Evolutionary conservation across 2,888 invertebrate genomes (phyloP).

Genomic region (Pseudococcus jackbeardsleyi): DNA sequence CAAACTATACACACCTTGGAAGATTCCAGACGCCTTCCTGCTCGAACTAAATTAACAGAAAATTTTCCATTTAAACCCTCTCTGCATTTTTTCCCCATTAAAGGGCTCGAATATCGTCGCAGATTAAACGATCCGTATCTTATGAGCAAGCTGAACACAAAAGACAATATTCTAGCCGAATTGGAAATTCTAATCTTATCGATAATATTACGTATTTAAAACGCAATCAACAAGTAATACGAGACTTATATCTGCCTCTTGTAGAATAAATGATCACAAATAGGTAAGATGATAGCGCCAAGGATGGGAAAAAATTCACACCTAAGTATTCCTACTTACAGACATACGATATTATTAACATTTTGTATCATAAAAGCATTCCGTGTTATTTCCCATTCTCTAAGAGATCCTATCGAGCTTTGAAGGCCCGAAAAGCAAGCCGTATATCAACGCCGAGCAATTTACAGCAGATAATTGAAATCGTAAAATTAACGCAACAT

Average conservation of each 20-base stretch:
- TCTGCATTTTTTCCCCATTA: background rate
- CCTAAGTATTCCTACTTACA: too few relatives aligned
- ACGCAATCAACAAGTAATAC: slow-evolving; percentile 17
- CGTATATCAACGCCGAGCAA: slow-evolving; percentile 13
- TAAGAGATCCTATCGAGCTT: too few relatives aligned
- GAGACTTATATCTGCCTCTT: background rate
- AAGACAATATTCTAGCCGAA: too few relatives aligned
- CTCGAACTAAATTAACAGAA: background rate
- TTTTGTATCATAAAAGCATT: too few relatives aligned
- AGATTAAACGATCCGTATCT: too few relatives aligned
- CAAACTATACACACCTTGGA: background rate
- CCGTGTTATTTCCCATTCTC: too few relatives aligned
- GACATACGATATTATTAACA: too few relatives aligned
- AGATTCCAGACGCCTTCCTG: background rate
- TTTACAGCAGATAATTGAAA: slow-evolving; percentile 32
- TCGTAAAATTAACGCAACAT: slow-evolving; percentile 15
- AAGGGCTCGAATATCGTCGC: background rate
- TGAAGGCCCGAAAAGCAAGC: background rate
- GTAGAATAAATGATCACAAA: background rate
- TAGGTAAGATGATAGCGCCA: too few relatives aligned
- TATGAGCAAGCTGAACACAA: too few relatives aligned
- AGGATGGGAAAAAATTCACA: too few relatives aligned
- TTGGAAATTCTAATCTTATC: slow-evolving; percentile 21
- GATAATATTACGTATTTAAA: slow-evolving; percentile 26
- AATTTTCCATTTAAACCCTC: background rate